Evolutionary conservation across 2,113 vertebrate genomes (phyloP), one percentile per base, ranked within the genome.

Genomic region (Pachypanchax playfairii): DNA sequence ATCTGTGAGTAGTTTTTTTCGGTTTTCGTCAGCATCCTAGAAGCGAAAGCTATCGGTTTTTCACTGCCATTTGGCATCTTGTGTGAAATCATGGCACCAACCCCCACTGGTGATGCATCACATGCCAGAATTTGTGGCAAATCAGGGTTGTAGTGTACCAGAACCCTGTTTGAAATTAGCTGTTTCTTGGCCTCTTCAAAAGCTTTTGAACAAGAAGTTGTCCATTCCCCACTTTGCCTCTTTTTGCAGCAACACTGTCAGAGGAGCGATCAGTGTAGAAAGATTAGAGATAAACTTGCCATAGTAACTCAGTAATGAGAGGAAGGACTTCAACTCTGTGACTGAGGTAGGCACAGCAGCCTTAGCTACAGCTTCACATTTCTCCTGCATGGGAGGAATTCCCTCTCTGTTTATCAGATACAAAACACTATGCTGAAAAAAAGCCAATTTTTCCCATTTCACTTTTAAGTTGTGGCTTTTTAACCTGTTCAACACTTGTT

Each of bases 401-500:
- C 52, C 60, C 13, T 49, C 44, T 31, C 52, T 44, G 38, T 64
- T 28, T 28, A 29, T 57, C 4, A 72, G 64, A 28, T 57, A 57
- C 3, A 36, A 50, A 1, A 72, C 69, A 36, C 69, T 57, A 0
- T 21, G 25, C 4, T 51, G 44, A 4, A 51, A 50, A 5, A 64
- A 56, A 0, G 4, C 36, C 44, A 51, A 60, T 14, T 60, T 69
- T 26, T 36, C 29, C 53, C 5, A 20, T 28, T 69, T 69, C 5
- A 69, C 56, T 24, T 48, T 22, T 0, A 60, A 39, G 15, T 69
- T 69, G 26, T 69, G 38, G 8, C 1, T 12, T 47, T 54, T 22
- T 0, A 62, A 24, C 14, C 41, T 61, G 24, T 54, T 31, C 1
- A 70, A 1, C 1, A 54, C 48, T 2, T 70, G 13, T n/a, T 53